Percentiles rank a stretch among this genome's conserved stretches.
Evolutionary conservation across 2,113 vertebrate genomes (phyloP).

Genomic region (Dolichallabes microphthalmus): DNA sequence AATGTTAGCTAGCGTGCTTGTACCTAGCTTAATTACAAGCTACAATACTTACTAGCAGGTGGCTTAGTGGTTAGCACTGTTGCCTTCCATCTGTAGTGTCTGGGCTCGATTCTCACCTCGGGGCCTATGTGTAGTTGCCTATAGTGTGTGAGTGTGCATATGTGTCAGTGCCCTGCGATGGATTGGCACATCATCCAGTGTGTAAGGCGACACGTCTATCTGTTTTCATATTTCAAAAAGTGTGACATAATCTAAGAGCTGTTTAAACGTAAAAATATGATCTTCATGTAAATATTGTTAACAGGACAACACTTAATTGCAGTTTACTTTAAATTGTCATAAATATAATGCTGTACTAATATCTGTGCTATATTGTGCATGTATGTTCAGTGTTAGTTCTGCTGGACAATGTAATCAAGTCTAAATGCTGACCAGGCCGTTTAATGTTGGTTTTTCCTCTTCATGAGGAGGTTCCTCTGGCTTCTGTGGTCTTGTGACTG

Average conservation of each 20-base stretch:
- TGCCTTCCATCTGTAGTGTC: too few relatives aligned
- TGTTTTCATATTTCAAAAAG: background rate
- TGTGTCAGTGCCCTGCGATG: too few relatives aligned
- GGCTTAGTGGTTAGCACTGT: too few relatives aligned
- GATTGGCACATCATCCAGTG: too few relatives aligned
- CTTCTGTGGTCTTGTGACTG: background rate
- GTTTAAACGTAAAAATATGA: background rate
- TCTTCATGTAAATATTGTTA: background rate
- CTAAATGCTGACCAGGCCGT: background rate
- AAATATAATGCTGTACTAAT: background rate
- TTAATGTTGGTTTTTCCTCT: conserved; percentile 9
- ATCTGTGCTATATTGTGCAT: background rate
- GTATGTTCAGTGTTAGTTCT: background rate
- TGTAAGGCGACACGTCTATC: background rate
- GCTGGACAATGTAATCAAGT: background rate
- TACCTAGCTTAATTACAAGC: background rate
- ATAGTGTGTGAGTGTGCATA: too few relatives aligned
- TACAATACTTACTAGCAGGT: background rate
- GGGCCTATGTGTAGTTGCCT: too few relatives aligned
- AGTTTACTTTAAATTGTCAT: background rate
- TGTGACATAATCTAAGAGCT: background rate
- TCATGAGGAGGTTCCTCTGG: background rate
- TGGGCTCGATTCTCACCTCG: too few relatives aligned
- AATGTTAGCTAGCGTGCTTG: background rate
- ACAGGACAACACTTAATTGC: too few relatives aligned